These are phyloP conservation scores for Cataglyphis altisquamis DNA, from an alignment of 2,888 invertebrate genomes.

Conservation along the genomic window DNA sequence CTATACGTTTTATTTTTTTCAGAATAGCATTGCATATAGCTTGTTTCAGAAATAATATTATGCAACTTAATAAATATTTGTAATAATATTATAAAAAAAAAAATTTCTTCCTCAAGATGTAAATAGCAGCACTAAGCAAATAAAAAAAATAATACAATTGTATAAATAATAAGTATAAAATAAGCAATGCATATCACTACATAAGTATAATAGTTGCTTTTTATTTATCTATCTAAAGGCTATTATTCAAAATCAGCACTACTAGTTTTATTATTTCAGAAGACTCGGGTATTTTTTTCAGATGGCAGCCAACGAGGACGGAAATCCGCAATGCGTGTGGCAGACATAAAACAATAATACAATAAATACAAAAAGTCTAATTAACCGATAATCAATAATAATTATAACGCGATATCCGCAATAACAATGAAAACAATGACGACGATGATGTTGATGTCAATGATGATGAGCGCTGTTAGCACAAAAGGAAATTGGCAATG, in stretches of 20 bases:
- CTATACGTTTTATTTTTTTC: slow-evolving; percentile 1
- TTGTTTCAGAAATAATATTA: not conserved
- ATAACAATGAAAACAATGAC: not conserved
- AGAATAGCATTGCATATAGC: not conserved
- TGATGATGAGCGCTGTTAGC: slow-evolving; percentile 42
- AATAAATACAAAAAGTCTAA: slow-evolving; percentile 28
- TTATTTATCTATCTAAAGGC: slow-evolving; percentile 4
- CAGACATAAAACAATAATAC: slow-evolving; percentile 26
- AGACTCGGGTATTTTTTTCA: not conserved
- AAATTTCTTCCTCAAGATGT: not conserved
- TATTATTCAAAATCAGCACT: not conserved
- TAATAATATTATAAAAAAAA: not conserved
- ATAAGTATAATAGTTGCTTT: slow-evolving; percentile 28
- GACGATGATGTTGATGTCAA: not conserved
- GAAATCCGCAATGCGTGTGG: slow-evolving; percentile 25
- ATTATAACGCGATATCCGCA: slow-evolving; percentile 1
- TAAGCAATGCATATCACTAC: slow-evolving; percentile 41
- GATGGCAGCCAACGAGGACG: slow-evolving; percentile 37
- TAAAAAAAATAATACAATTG: slow-evolving; percentile 15
- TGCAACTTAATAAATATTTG: slow-evolving; percentile 13
- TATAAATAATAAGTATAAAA: not conserved
- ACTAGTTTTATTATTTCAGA: not conserved
- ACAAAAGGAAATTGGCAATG: slow-evolving; percentile 43
- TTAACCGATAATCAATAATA: slow-evolving; percentile 17
- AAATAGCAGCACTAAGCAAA: slow-evolving; percentile 26